Evolutionary conservation across 2,888 invertebrate species (phyloP).

Genomic region (Parnassius smintheus): DNA sequence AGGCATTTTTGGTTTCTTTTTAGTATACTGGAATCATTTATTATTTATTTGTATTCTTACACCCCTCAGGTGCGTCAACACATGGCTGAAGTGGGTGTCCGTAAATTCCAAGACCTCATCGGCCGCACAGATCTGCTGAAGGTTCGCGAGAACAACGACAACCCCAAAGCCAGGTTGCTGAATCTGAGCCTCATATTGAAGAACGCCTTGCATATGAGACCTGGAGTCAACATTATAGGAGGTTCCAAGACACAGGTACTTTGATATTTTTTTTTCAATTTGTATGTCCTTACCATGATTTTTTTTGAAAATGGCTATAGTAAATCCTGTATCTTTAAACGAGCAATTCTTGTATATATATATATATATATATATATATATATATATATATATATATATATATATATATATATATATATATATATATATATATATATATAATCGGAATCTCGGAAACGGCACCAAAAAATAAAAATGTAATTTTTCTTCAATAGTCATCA

Average conservation of each 20-base stretch:
- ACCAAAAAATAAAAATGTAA: no score
- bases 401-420: no score
- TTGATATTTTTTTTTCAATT: background rate
- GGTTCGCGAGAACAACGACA: conserved; percentile 85
- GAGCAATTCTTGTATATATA: no score
- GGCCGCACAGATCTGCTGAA: conserved; percentile 94
- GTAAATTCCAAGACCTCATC: conserved; percentile 93
- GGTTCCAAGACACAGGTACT: conserved; percentile 89
- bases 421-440: no score
- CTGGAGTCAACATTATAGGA: conserved; percentile 93
- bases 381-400: no score
- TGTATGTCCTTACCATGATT: background rate
- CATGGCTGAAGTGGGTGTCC: conserved; percentile 95
- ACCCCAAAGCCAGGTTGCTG: conserved; percentile 90
- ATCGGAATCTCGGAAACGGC: no score
- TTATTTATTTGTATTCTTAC: background rate
- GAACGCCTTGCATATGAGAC: conserved; percentile 94
- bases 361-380: no score
- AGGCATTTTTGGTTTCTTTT: no score
- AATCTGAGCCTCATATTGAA: conserved; percentile 93
- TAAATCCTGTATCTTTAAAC: no score
- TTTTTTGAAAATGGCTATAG: background rate
- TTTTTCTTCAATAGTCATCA: no score
- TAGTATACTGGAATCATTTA: no score
- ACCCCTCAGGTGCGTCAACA: conserved; percentile 87